These are phyloP conservation scores for Naja naja DNA, from an alignment of 2,113 vertebrate species.

Conservation along the genomic window DNA sequence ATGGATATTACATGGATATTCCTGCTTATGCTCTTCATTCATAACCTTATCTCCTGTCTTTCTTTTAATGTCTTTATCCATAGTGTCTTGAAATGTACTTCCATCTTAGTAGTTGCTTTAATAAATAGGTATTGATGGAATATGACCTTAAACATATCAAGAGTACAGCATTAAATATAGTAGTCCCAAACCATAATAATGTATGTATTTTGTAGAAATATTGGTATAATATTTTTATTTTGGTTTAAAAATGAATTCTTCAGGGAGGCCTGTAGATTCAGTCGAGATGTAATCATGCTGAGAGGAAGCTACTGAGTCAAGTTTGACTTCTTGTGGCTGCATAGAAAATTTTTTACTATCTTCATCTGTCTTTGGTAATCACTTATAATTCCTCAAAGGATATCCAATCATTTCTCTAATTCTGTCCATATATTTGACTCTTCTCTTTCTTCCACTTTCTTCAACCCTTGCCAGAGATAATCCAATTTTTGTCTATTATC, in stretches of 20 bases:
- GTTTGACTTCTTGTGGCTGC: background rate
- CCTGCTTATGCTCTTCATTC: background rate
- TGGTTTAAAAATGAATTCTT: background rate
- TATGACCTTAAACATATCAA: background rate
- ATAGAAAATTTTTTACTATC: background rate
- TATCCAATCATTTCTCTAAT: background rate
- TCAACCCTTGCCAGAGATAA: background rate
- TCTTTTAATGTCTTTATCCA: background rate
- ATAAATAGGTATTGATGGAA: background rate
- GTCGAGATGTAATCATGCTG: background rate
- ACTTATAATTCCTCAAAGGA: background rate
- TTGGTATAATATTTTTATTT: background rate
- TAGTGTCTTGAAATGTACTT: background rate
- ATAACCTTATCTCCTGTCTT: background rate
- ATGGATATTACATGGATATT: background rate
- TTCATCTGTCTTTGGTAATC: background rate
- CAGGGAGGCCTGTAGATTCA: background rate
- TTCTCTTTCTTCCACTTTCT: background rate
- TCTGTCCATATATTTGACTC: background rate
- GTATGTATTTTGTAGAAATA: background rate
- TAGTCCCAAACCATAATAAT: background rate
- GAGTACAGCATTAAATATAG: background rate
- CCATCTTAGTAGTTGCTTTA: background rate
- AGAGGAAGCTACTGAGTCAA: background rate
- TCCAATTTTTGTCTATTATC: background rate